A percentile compares a stretch with the other conserved stretches of the same genome.
These are phyloP conservation scores for Pseudorasbora parva DNA, from an alignment of 2,113 vertebrate genomes.

Conservation along the genomic window DNA sequence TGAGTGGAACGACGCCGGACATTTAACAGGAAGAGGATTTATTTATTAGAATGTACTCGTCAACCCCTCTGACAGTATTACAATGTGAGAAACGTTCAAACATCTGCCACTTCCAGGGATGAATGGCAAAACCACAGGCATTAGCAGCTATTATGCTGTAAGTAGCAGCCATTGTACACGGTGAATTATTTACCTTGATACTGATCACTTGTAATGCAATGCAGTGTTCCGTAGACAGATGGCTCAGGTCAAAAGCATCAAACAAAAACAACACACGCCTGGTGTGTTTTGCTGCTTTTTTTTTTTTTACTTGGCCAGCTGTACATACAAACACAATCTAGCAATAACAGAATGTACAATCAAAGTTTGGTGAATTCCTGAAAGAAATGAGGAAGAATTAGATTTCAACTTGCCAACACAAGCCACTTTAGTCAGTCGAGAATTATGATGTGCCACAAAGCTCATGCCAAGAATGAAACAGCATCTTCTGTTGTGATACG, in stretches of 20 bases:
- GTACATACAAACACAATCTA: slow-evolving; percentile 51
- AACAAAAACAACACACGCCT: slow-evolving; percentile 59
- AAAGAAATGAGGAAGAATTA: slow-evolving; percentile 59
- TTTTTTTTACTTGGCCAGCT: slow-evolving; percentile 54
- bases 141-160: slow-evolving; percentile 68
- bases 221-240: slow-evolving; percentile 71
- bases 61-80: slow-evolving; percentile 38
- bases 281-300: slow-evolving; percentile 31
- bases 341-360: slow-evolving; percentile 53
- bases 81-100: slow-evolving; percentile 40
- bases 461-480: slow-evolving; percentile 57
- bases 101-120: slow-evolving; percentile 68
- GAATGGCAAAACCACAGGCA: slow-evolving; percentile 64
- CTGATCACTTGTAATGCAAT: slow-evolving; percentile 58
- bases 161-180: slow-evolving; percentile 53
- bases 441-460: neutral
- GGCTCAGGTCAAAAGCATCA: slow-evolving; percentile 67
- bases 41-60: slow-evolving; percentile 13
- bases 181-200: slow-evolving; percentile 59
- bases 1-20: slow-evolving; percentile 36
- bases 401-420: slow-evolving; percentile 54
- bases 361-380: slow-evolving; percentile 66
- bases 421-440: slow-evolving; percentile 53
- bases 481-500: slow-evolving; percentile 70
- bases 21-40: slow-evolving; percentile 31